Conservation (phyloP, 2,113 vertebrate genomes). For the Callipepla squamata region DNA sequence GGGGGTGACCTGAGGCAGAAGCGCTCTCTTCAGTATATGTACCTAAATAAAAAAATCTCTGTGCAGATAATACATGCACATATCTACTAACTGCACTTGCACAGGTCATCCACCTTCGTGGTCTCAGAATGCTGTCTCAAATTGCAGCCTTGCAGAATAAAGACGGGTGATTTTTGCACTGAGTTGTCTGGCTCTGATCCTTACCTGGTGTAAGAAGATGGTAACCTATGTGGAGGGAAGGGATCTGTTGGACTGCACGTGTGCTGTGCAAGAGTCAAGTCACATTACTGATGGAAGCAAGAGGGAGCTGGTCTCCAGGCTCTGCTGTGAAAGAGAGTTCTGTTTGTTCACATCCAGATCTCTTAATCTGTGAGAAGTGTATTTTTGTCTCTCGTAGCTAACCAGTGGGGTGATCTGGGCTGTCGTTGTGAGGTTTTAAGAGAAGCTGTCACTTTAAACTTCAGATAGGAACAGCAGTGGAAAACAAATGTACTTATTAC, state of each 20-base stretch:
- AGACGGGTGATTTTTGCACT: background rate
- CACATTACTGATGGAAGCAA: fast-evolving
- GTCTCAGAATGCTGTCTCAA: fast-evolving
- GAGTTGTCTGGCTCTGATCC: background rate
- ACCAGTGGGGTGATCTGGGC: background rate
- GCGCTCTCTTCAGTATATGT: background rate
- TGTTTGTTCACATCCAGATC: background rate
- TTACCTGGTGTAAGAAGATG: background rate
- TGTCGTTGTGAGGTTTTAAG: background rate
- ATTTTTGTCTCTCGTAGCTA: background rate
- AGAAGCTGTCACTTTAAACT: conserved; percentile 24
- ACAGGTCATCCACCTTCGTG: fast-evolving
- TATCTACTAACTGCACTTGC: background rate
- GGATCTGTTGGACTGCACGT: background rate
- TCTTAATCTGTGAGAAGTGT: background rate
- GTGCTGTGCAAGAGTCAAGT: background rate
- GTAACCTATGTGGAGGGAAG: background rate
- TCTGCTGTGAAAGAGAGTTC: background rate
- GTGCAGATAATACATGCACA: fast-evolving
- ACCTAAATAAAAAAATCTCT: background rate
- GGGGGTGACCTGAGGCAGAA: background rate
- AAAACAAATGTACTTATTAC: background rate
- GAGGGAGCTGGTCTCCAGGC: background rate
- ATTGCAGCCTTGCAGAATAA: background rate
- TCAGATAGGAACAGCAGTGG: background rate